phyloP scores from a whole-genome alignment of 2,113 vertebrate species.

The Barnardius zonarius region DNA sequence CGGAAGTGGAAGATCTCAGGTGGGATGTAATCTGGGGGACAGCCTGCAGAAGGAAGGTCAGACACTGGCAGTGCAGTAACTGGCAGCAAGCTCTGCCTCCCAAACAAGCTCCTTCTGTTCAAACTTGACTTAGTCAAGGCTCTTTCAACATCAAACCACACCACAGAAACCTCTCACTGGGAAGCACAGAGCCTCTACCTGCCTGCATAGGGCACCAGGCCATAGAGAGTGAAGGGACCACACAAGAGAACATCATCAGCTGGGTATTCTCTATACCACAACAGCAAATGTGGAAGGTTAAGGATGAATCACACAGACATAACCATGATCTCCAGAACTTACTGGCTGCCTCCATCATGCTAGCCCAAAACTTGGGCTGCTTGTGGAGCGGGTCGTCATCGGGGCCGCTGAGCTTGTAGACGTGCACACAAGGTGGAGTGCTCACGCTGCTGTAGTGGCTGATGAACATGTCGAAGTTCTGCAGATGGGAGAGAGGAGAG shows the following conservation, averaged over 20 bases:
- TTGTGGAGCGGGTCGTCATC: slow-evolving; percentile 85
- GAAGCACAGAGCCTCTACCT: not conserved
- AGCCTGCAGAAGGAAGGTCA: slow-evolving; percentile 75
- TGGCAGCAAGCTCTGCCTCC: not conserved
- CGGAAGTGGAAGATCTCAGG: slow-evolving; percentile 94
- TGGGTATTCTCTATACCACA: not conserved
- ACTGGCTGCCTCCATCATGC: slow-evolving; percentile 98
- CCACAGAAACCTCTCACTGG: not conserved
- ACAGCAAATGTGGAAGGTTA: not conserved
- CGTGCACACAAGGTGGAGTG: slow-evolving; percentile 91
- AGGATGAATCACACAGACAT: not conserved
- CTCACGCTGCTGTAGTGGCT: slow-evolving; percentile 97
- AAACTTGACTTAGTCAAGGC: not conserved
- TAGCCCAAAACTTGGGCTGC: slow-evolving; percentile 94
- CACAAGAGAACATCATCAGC: not conserved
- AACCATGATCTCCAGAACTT: not conserved
- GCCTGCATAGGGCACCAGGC: not conserved
- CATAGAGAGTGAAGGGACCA: not conserved
- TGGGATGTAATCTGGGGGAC: slow-evolving; percentile 90
- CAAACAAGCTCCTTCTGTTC: not conserved
- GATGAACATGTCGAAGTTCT: slow-evolving; percentile 98
- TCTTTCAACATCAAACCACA: not conserved
- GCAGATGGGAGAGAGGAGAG: not conserved
- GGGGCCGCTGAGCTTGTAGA: slow-evolving; percentile 88
- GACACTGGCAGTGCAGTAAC: not conserved